A percentile compares a stretch with the other conserved stretches of the same genome.
These are phyloP conservation scores for Pterocles gutturalis DNA, from an alignment of 2,113 vertebrate genomes.

Conservation along the genomic window DNA sequence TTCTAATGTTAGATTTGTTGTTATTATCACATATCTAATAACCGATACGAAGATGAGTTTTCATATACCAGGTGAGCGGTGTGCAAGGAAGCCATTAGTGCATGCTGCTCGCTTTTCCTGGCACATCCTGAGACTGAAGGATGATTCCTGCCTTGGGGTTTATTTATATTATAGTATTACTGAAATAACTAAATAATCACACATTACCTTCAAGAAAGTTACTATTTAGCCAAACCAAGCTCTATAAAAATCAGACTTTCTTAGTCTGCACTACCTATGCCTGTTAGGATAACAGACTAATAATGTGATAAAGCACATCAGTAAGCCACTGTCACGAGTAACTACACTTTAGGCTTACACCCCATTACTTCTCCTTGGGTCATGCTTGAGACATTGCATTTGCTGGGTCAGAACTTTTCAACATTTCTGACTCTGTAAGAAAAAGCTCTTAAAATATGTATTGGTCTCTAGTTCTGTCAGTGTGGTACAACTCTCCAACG, in stretches of 20 bases:
- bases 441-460: background rate
- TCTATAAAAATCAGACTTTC: background rate
- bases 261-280: background rate
- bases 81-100: background rate
- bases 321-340: background rate
- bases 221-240: background rate
- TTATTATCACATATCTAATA: background rate
- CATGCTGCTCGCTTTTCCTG: background rate
- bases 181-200: background rate
- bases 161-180: background rate
- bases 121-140: background rate
- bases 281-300: background rate
- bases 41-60: background rate
- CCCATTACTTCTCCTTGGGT: background rate
- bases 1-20: conserved; percentile 21
- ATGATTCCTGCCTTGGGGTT: background rate
- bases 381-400: fast-evolving
- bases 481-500: background rate
- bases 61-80: background rate
- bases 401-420: background rate
- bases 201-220: background rate
- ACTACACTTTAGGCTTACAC: background rate
- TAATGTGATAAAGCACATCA: background rate
- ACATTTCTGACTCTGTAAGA: background rate
- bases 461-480: background rate